Base-by-base conservation (phyloP, 2,888 invertebrate species). In the Drosophila niveifrons region DNA sequence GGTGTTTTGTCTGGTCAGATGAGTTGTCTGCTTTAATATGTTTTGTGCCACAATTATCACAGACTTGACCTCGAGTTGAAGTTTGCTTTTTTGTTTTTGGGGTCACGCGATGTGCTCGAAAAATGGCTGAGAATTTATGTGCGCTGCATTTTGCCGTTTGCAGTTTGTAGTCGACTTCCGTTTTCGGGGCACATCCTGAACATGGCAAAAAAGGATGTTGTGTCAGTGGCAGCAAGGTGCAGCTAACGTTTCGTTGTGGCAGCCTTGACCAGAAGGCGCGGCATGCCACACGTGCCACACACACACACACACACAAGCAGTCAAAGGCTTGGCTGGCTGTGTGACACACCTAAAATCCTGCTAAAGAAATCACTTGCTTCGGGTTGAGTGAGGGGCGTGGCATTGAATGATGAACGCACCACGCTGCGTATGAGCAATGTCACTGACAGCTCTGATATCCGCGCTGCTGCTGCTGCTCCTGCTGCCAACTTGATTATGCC, bases 281-380 rank as follows among this genome's bases (percentile, higher is more conserved):
- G 41, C 71, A 7, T 44, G 44, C 55, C 65, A 48, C 67, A 72
- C 72, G 72, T 67, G 72, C 36, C 75, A 43, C 70, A 43, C 36
- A 23, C 36, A 11, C 23, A n/a, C 18, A 17, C n/a, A n/a, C 23
- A 23, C 23, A 23, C 23, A 3, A 23, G 23, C 23, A 53, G 43
- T 53, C 47, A 74, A 70, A 74, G 74, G 74, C 74, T 74, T 75
- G 68, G 43, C 59, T 75, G 68, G 43, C 59, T 31, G 4, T 64
- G 36, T 39, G 65, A 1, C 75, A 68, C 75, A 63, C 75, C 75
- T 52, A 44, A 72, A 72, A 76, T 76, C 76, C 76, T 76, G 76
- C 58, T 17, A 9, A 44, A 34, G 17, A 68, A 76, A 76, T 76
- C 76, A 76, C 57, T 56, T 34, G 44, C 58, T 57, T 9, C 31